Base-by-base conservation (phyloP, 2,797 vertebrate genomes). In the Eidolon dupreanum region DNA sequence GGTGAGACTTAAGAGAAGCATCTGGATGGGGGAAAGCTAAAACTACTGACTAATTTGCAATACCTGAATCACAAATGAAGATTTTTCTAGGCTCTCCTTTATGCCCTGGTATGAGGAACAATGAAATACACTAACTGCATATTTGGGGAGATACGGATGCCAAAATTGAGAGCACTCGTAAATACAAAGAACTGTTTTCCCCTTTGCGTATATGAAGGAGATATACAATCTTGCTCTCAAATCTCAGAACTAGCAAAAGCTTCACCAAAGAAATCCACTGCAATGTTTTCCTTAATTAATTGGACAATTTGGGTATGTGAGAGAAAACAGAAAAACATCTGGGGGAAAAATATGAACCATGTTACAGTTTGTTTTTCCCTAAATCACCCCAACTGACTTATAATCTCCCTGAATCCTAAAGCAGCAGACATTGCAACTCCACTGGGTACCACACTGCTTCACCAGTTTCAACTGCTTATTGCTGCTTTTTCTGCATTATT, bases 311-410 rank as follows among this genome's bases (percentile, higher is more conserved):
- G 22, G 53, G 82, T 63, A 81, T 95, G 94, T 92, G 92, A 94
- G 95, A 95, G 93, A 94, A 97, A 98, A 97, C 83, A 97, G 85
- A 91, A 98, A 97, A 97, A 85, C 96, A 98, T 90, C 96, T 96
- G 92, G 95, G 96, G 33, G 46, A 38, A 66, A 79, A 97, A 94
- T 75, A 90, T 16, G 90, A 88, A 93, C 88, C 95, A 96, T 97
- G 97, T 97, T 96, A 97, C n/a, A 92, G 89, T 46, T 90, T 95
- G 85, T 94, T 92, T 90, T 87, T 91, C 96, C 93, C 94, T 61
- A 93, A 97, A 97, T 83, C 90, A 95, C 61, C 90, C 83, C 74
- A 94, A 98, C 0, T 96, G 98, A 97, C 94, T 96, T 90, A 83
- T 93, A 96, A 97, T 95, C 96, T 87, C 95, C 68, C 82, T 12